These are phyloP conservation scores for Ephydatia muelleri DNA, from an alignment of 37 sponge, comb jelly and placozoan species.

Conservation along the genomic window DNA sequence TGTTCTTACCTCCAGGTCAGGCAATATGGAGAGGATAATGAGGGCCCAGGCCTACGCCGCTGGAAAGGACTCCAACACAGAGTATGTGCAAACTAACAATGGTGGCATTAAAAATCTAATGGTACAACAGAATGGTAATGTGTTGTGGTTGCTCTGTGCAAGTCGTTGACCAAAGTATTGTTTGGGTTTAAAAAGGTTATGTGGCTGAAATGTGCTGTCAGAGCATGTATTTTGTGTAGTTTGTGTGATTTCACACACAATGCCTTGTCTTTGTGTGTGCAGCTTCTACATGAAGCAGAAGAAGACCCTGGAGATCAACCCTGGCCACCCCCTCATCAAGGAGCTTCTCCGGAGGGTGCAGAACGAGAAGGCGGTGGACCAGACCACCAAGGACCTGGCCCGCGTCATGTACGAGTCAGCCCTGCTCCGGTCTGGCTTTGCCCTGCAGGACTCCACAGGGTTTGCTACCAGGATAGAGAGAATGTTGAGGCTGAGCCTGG, in stretches of 20 bases:
- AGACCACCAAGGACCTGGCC: conserved; percentile 83
- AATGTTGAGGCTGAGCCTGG: conserved; percentile 85
- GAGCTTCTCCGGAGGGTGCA: conserved; percentile 80
- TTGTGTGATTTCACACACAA: neutral
- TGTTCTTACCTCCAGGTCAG: conserved; percentile 66
- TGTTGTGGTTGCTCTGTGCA: neutral
- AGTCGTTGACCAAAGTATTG: no score
- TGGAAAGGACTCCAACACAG: conserved; percentile 45
- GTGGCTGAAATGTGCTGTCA: neutral
- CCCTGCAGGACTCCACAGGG: conserved; percentile 81
- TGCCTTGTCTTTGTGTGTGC: neutral
- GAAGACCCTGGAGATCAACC: conserved; percentile 97
- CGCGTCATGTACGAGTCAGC: conserved; percentile 89
- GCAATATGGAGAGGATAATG: conserved; percentile 98
- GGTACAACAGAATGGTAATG: no score
- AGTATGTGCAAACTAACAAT: conserved; percentile 28
- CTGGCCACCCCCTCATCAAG: conserved; percentile 91
- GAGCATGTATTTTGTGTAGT: neutral
- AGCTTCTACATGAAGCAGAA: conserved; percentile 91
- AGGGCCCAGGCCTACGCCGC: conserved; percentile 93
- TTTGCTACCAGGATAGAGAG: conserved; percentile 95
- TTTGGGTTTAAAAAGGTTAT: no score
- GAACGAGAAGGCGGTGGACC: conserved; percentile 53
- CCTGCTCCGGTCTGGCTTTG: conserved; percentile 87
- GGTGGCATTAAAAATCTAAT: neutral